These are phyloP conservation scores for Meda fulgida DNA, from an alignment of 2,797 vertebrate species.

Conservation along the genomic window DNA sequence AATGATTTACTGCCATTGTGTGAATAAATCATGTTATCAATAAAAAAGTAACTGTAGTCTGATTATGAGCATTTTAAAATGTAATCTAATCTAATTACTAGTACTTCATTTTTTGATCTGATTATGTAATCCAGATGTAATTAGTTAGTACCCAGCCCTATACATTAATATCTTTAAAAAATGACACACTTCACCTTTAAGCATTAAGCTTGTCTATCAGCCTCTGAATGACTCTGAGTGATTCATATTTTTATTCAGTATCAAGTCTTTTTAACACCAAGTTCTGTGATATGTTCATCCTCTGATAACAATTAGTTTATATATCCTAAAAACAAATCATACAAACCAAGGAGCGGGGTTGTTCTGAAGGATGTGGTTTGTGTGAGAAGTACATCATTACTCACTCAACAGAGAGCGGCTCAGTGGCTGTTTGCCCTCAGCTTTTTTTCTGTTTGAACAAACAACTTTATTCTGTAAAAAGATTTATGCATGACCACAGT, in stretches of 20 bases:
- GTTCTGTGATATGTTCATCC: background rate
- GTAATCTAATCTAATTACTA: background rate
- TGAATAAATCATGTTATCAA: background rate
- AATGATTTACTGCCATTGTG: background rate
- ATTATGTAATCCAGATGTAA: background rate
- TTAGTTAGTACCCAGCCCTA: background rate
- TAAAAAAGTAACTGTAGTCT: background rate
- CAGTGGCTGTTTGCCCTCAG: conserved; percentile 36
- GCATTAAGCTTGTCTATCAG: conserved; percentile 1
- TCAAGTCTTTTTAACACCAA: background rate
- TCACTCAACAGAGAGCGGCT: conserved; percentile 44
- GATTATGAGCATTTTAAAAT: background rate
- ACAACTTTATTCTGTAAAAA: conserved; percentile 32
- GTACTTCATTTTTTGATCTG: background rate
- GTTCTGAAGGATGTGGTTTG: background rate
- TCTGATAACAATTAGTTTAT: background rate
- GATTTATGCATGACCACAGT: conserved; percentile 40
- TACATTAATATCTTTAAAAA: background rate
- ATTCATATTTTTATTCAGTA: background rate
- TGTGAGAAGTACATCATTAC: conserved; percentile 28
- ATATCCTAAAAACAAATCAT: background rate
- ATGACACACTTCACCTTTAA: background rate
- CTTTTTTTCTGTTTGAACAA: conserved; percentile 34
- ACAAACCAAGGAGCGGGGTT: background rate
- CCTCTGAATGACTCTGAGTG: background rate